These are phyloP conservation scores for Idaea biselata DNA, from an alignment of 2,888 invertebrate genomes.

Conservation along the genomic window DNA sequence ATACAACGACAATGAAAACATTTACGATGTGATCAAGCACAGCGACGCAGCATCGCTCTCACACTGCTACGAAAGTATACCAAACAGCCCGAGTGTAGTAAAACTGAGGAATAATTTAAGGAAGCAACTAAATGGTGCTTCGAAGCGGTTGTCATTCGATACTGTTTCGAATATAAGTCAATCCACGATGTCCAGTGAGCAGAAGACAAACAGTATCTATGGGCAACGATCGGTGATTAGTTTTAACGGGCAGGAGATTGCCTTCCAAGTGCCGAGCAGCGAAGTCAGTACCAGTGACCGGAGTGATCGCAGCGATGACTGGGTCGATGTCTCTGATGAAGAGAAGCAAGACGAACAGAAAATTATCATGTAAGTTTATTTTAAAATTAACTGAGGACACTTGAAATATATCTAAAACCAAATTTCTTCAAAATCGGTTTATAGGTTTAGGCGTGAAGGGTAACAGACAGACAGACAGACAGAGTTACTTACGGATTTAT, in stretches of 20 bases:
- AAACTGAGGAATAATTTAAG: slow-evolving; percentile 64
- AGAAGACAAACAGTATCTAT: slow-evolving; percentile 82
- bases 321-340: slow-evolving; percentile 84
- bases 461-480: no score
- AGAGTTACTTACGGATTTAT: no score
- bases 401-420: not conserved
- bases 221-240: slow-evolving; percentile 76
- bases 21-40: slow-evolving; percentile 83
- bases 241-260: slow-evolving; percentile 73
- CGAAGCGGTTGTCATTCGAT: slow-evolving; percentile 71
- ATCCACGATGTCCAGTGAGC: slow-evolving; percentile 80
- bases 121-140: slow-evolving; percentile 57
- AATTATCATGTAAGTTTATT: slow-evolving; percentile 80
- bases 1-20: slow-evolving; percentile 79
- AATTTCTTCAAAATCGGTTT: no score
- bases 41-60: slow-evolving; percentile 72
- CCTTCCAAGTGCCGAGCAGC: slow-evolving; percentile 77
- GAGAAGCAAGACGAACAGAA: slow-evolving; percentile 74
- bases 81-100: slow-evolving; percentile 74
- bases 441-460: no score
- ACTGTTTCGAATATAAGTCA: slow-evolving; percentile 74
- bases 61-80: slow-evolving; percentile 82
- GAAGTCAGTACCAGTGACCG: slow-evolving; percentile 81
- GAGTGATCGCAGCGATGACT: slow-evolving; percentile 83
- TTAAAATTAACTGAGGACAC: not conserved